These are phyloP conservation scores for Xestoiulus laeticollis DNA, from an alignment of 2,888 invertebrate species.

Conservation along the genomic window DNA sequence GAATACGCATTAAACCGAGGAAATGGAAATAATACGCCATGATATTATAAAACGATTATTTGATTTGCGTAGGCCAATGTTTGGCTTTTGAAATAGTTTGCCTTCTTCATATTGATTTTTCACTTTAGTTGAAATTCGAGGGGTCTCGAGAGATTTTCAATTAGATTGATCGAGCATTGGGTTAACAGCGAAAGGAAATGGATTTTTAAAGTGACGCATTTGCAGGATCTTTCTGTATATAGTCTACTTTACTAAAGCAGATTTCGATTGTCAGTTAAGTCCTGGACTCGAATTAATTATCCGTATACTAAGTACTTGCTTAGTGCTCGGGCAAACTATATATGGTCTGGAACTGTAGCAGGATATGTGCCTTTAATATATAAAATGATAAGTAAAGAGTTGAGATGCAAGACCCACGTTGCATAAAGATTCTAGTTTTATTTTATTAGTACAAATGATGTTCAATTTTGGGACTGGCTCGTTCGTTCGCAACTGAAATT, in stretches of 20 bases:
- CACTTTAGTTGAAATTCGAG: slow-evolving; percentile 39
- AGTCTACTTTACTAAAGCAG: background rate
- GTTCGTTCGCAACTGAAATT: background rate
- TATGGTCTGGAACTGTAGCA: no score
- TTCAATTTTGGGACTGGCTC: background rate
- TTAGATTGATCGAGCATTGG: slow-evolving; percentile 40
- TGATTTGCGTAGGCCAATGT: slow-evolving; percentile 41
- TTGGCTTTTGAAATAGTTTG: slow-evolving; percentile 25
- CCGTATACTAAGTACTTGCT: background rate
- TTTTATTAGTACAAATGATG: background rate
- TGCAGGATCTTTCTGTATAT: background rate
- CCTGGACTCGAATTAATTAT: background rate
- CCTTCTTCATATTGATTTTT: slow-evolving; percentile 22
- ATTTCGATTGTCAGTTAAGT: background rate
- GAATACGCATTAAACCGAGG: background rate
- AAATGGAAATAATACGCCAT: slow-evolving; percentile 17
- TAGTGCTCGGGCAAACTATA: background rate
- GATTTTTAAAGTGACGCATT: slow-evolving; percentile 27
- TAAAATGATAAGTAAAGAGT: no score
- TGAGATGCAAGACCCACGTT: no score
- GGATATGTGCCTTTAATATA: no score
- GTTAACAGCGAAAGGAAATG: slow-evolving; percentile 40
- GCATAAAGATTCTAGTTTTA: background rate
- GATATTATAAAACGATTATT: slow-evolving; percentile 35
- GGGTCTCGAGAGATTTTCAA: slow-evolving; percentile 41